phyloP scores from a whole-genome alignment of 2,113 vertebrate species.

The Cebus imitator region DNA sequence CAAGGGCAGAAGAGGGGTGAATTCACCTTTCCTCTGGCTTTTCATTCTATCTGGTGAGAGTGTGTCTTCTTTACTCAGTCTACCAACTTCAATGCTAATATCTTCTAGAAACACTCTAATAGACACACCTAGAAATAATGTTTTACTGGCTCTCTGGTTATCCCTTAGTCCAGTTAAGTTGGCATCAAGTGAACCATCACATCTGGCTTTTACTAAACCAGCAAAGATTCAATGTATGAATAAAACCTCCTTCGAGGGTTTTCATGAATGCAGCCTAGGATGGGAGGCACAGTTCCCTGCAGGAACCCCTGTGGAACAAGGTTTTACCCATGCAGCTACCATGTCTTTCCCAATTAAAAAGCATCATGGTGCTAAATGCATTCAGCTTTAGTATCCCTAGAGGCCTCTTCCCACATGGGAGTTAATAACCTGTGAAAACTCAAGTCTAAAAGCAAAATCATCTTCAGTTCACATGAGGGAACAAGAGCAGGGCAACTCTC shows the following conservation, averaged over 20 bases:
- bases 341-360: neutral
- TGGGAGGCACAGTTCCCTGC: neutral
- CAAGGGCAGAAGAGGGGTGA: neutral
- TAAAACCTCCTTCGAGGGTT: neutral
- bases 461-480: slow-evolving; percentile 71
- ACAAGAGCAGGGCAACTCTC: slow-evolving; percentile 31
- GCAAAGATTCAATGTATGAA: neutral
- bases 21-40: neutral
- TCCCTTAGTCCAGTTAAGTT: neutral
- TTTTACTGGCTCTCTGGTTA: neutral
- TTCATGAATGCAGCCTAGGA: neutral
- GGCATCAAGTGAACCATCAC: neutral
- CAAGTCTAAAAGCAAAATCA: slow-evolving; percentile 71
- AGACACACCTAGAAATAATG: neutral
- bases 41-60: neutral
- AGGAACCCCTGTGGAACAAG: neutral
- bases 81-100: neutral
- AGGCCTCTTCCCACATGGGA: slow-evolving; percentile 37
- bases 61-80: neutral
- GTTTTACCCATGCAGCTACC: neutral
- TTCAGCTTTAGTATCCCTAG: slow-evolving; percentile 52
- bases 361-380: slow-evolving; percentile 47
- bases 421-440: slow-evolving; percentile 74
- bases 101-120: neutral
- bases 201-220: neutral